Conservation (phyloP, 2,113 vertebrate genomes). For the Podarcis cretensis region DNA sequence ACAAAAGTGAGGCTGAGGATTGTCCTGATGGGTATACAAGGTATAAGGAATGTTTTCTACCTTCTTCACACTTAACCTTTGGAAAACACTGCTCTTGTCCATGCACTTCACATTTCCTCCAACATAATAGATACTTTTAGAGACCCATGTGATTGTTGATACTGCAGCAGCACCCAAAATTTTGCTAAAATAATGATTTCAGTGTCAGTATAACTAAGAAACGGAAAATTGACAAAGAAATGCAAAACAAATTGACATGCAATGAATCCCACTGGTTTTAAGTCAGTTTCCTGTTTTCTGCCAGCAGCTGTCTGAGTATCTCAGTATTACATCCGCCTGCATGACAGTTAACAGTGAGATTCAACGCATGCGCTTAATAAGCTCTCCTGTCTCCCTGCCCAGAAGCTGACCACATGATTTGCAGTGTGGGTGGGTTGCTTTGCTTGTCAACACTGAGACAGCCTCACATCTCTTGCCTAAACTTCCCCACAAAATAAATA, state of each 20-base stretch:
- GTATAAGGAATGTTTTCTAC: background rate
- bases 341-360: background rate
- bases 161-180: background rate
- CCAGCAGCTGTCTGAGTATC: background rate
- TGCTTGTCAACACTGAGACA: background rate
- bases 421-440: background rate
- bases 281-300: background rate
- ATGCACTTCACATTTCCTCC: background rate
- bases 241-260: background rate
- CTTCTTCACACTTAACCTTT: background rate
- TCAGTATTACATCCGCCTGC: background rate
- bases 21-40: too few species aligned
- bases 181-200: background rate
- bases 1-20: background rate
- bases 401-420: background rate
- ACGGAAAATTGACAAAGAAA: background rate
- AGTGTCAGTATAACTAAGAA: background rate
- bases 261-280: background rate
- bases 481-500: background rate
- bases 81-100: background rate
- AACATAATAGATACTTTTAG: background rate
- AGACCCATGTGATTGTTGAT: background rate
- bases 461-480: background rate
- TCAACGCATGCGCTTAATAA: background rate
- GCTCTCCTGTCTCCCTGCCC: background rate